Conservation (phyloP, 2,113 vertebrate species). For the Poeciliopsis prolifica region DNA sequence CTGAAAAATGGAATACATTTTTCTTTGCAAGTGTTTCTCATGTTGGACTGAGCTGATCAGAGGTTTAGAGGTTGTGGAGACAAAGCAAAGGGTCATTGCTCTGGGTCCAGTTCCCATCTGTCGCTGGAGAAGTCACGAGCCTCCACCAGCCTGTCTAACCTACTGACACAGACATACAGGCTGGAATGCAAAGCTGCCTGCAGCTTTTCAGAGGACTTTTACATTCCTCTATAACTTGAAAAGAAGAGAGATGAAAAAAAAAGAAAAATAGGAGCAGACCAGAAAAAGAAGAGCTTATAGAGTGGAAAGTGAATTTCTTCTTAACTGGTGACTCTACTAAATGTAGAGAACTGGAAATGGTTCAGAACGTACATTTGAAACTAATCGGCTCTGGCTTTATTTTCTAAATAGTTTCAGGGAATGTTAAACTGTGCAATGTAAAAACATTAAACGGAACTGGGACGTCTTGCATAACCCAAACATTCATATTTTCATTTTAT, state of each 20-base stretch:
- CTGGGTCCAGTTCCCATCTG: slow-evolving; percentile 32
- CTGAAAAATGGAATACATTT: no score
- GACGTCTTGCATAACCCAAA: no score
- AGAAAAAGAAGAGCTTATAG: neutral
- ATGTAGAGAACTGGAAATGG: neutral
- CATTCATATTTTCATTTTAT: no score
- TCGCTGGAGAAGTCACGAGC: slow-evolving; percentile 38
- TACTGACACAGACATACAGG: slow-evolving; percentile 16
- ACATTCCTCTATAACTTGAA: slow-evolving; percentile 29
- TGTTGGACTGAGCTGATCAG: neutral
- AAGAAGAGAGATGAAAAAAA: slow-evolving; percentile 28
- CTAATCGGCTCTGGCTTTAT: neutral
- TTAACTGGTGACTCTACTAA: neutral
- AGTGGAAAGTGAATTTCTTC: neutral
- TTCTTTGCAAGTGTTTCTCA: no score
- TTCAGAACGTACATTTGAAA: neutral
- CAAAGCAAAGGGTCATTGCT: slow-evolving; percentile 43
- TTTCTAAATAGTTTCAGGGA: neutral
- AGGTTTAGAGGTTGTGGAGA: neutral
- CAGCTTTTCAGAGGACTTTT: slow-evolving; percentile 10
- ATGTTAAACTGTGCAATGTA: no score
- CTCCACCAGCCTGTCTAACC: slow-evolving; percentile 25
- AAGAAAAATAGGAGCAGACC: slow-evolving; percentile 18
- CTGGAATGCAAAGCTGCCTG: slow-evolving; percentile 41
- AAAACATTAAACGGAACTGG: neutral